phyloP scores from a whole-genome alignment of 2,888 invertebrate species.

The Cantharis rufa region DNA sequence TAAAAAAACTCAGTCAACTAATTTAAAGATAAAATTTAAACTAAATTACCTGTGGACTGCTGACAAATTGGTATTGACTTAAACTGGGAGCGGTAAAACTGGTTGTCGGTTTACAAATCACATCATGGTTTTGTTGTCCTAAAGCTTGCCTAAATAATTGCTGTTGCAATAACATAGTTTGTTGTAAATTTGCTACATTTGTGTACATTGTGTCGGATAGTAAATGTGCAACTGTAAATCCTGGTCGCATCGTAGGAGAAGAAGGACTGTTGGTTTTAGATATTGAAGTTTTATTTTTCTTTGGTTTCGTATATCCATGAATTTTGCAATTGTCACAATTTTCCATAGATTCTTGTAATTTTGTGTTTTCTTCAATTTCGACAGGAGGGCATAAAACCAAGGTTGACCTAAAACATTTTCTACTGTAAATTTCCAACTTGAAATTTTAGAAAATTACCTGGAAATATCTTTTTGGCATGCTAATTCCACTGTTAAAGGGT shows the following conservation, averaged over 20 bases:
- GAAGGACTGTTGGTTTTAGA: slow-evolving; percentile 45
- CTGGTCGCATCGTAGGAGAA: slow-evolving; percentile 43
- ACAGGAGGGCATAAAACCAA: slow-evolving; percentile 45
- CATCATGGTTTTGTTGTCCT: slow-evolving; percentile 49
- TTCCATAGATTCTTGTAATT: slow-evolving; percentile 37
- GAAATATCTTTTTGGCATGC: slow-evolving; percentile 52
- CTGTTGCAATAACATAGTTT: slow-evolving; percentile 71
- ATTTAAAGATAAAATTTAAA: not conserved
- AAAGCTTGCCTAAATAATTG: slow-evolving; percentile 63
- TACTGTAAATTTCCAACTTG: not conserved
- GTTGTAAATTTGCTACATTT: slow-evolving; percentile 68
- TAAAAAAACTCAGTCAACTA: not conserved
- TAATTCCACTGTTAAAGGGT: slow-evolving; percentile 61
- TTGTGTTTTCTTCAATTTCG: slow-evolving; percentile 40
- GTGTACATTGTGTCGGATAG: slow-evolving; percentile 71
- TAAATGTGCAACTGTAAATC: slow-evolving; percentile 43
- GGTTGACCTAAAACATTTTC: slow-evolving; percentile 42
- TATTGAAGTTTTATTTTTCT: slow-evolving; percentile 42
- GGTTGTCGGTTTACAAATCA: slow-evolving; percentile 42
- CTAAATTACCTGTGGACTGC: slow-evolving; percentile 51
- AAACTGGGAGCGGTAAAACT: slow-evolving; percentile 63
- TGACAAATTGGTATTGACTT: slow-evolving; percentile 64
- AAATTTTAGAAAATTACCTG: slow-evolving; percentile 30
- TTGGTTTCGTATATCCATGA: slow-evolving; percentile 39
- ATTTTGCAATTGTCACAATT: slow-evolving; percentile 44